phyloP scores from a whole-genome alignment of 2,113 vertebrate genomes.

The Sciurus niger region DNA sequence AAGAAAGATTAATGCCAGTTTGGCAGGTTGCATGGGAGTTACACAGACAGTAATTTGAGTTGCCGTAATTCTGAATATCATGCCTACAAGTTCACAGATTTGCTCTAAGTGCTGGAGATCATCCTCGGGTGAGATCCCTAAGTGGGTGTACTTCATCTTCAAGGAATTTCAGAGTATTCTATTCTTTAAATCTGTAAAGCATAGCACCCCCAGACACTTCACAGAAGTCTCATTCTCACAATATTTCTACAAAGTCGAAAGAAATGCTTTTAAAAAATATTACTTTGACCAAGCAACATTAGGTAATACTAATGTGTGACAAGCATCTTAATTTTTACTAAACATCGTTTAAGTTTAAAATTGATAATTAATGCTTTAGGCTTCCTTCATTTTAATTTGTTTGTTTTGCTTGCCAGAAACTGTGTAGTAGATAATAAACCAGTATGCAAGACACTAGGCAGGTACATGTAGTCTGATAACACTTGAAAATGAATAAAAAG shows the following conservation, averaged over 20 bases:
- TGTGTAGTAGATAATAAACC: background rate
- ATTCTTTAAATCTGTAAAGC: background rate
- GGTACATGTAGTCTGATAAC: background rate
- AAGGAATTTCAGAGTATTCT: slow-evolving; percentile 48
- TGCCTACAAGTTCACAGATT: slow-evolving; percentile 10
- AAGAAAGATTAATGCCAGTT: background rate
- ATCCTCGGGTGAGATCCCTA: background rate
- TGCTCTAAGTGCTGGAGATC: background rate
- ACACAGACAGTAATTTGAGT: background rate
- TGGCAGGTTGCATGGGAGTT: background rate
- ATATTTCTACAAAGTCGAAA: slow-evolving; percentile 40
- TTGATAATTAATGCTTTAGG: background rate
- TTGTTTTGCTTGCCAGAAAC: background rate
- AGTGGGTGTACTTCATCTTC: background rate
- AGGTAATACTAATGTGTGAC: background rate
- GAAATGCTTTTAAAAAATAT: slow-evolving; percentile 31
- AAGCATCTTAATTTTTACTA: slow-evolving; percentile 21
- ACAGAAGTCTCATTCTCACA: background rate
- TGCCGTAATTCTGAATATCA: slow-evolving; percentile 2
- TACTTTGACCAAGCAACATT: background rate
- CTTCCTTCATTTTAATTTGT: background rate
- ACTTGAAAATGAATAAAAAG: slow-evolving; percentile 30
- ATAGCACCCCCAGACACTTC: background rate
- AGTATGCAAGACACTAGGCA: background rate
- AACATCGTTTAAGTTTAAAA: background rate